phyloP scores from a whole-genome alignment of 2,797 vertebrate genomes.

The Sebastolobus alascanus region DNA sequence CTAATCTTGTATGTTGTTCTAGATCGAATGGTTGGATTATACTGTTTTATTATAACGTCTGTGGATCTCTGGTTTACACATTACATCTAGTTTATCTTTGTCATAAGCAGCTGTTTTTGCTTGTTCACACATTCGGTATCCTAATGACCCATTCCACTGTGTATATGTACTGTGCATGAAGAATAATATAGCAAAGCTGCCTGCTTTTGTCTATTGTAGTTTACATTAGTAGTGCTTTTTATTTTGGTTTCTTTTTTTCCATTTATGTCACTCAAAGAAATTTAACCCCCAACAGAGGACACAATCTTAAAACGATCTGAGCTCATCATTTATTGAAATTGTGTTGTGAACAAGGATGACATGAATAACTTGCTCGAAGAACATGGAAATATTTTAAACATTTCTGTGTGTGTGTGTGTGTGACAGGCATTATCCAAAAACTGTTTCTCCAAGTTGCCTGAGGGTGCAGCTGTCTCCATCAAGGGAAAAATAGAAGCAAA shows the following conservation, averaged over 20 bases:
- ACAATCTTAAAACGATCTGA: not conserved
- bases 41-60: not conserved
- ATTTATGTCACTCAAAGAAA: not conserved
- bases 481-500: conserved; percentile 59
- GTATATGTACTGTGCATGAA: not conserved
- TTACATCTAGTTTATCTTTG: not conserved
- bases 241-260: not conserved
- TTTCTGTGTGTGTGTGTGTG: conserved; percentile 14
- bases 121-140: not conserved
- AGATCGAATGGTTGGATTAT: too few relatives aligned
- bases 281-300: not conserved
- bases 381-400: not conserved
- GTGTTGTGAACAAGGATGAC: not conserved
- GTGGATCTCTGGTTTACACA: not conserved
- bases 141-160: not conserved
- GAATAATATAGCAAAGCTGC: not conserved
- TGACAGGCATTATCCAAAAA: conserved; percentile 49
- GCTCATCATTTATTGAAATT: not conserved
- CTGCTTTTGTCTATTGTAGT: not conserved
- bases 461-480: conserved; percentile 53
- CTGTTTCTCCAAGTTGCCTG: conserved; percentile 35
- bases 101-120: not conserved
- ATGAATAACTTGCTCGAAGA: not conserved
- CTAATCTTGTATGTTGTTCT: not conserved
- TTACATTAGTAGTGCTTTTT: not conserved